Base-by-base conservation (phyloP, 2,888 invertebrate genomes). In the Amphipoea oculea region DNA sequence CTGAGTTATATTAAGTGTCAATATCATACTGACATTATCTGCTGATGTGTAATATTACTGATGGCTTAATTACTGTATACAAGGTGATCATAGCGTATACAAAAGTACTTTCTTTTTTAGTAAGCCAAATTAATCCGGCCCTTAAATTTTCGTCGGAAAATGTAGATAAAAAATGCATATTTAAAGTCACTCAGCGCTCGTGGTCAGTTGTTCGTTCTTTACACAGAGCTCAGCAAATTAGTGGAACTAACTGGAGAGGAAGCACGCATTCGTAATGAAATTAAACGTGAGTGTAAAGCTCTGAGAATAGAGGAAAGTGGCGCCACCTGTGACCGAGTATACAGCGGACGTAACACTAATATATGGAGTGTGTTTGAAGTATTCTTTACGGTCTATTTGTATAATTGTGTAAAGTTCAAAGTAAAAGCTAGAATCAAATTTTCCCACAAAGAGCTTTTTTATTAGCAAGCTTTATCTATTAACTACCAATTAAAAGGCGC, bases 241-340 rank as follows among this genome's bases (percentile, higher is more conserved):
- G 84, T 78, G 69, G 69, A 86, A 85, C 86, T 80, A 85, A 83
- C 77, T 65, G 40, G 60, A 70, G 75, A 86, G 85, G 84, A 85
- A 85, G 80, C 77, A 80, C 84, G 86, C 85, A 83, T 86, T 85
- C 66, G 67, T 86, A 86, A 85, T 85, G 69, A 83, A 85, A 86
- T 85, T 83, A 75, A 85, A 86, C 69, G 67, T 63, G 83, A 80
- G 65, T 75, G 65, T 77, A 80, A 85, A 83, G 80, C 69, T 77
- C 73, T 77, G 76, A 79, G 84, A 75, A 83, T 73, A 73, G 75
- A 72, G 83, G 72, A 70, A 83, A 83, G 74, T 83, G 12, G 73
- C 79, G 83, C 86, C 85, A 85, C 84, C 86, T 86, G 86, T 73
- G 84, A 79, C 76, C 74, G 86, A 76, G 51, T 68, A 36, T 36